Evolutionary conservation across 2,113 vertebrate species (phyloP).

Genomic region (Misgurnus anguillicaudatus): DNA sequence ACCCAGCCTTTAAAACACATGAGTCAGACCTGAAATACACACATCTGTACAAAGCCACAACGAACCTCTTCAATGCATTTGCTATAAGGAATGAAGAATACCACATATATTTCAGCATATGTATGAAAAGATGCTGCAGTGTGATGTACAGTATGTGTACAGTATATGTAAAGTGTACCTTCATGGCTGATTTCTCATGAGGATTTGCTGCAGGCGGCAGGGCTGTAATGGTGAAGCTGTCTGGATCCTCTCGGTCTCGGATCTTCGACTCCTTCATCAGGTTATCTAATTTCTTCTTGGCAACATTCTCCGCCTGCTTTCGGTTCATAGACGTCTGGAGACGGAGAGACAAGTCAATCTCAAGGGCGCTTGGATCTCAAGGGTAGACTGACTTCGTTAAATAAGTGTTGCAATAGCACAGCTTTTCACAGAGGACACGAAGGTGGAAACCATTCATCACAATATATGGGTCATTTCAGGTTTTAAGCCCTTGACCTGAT

Average conservation of each 20-base stretch:
- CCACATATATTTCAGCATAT: no score
- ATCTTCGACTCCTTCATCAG: constrained; percentile 97
- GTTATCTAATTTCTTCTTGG: constrained; percentile 93
- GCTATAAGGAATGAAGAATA: no score
- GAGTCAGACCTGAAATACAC: no score
- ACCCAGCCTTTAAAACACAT: no score
- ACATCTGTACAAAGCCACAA: no score
- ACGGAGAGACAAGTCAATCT: constrained; percentile 3
- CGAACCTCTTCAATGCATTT: no score
- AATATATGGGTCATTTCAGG: not conserved
- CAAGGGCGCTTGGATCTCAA: not conserved
- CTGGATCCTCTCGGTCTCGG: constrained; percentile 90
- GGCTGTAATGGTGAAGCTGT: constrained; percentile 82
- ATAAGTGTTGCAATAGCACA: not conserved
- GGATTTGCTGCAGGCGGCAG: constrained; percentile 75
- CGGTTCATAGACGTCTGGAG: constrained; percentile 86
- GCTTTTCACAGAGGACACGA: not conserved
- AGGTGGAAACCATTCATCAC: constrained; percentile 13
- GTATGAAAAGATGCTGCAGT: no score
- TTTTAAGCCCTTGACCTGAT: constrained; percentile 5
- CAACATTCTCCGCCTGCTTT: constrained; percentile 91
- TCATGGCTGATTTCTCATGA: constrained; percentile 67
- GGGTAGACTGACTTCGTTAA: not conserved
- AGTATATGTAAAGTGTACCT: constrained; percentile 56
- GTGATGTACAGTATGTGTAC: no score